Percentiles rank a stretch among this genome's conserved stretches.
These are phyloP conservation scores for Xanthorhoe spadicearia DNA, from an alignment of 2,888 invertebrate genomes.

Conservation along the genomic window DNA sequence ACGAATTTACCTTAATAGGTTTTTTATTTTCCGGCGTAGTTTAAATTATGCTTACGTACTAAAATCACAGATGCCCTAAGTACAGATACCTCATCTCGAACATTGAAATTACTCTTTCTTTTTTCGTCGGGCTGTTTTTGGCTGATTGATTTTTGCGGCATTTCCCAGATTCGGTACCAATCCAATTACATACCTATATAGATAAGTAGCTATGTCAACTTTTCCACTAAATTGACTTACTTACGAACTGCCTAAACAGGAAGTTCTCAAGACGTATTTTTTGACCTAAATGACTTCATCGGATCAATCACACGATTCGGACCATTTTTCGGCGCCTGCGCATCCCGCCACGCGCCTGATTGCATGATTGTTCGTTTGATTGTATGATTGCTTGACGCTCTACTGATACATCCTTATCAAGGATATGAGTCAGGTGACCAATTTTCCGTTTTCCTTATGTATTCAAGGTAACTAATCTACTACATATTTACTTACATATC, in stretches of 20 bases:
- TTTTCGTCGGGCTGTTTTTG: too few relatives aligned
- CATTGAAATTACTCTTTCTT: too few relatives aligned
- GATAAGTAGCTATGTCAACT: too few relatives aligned
- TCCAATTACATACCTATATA: too few relatives aligned
- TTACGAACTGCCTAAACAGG: neutral
- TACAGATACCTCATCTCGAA: too few relatives aligned
- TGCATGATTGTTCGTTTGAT: conserved; percentile 53
- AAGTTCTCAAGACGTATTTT: neutral
- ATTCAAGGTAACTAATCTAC: neutral
- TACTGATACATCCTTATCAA: conserved; percentile 59
- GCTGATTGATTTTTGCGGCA: too few relatives aligned
- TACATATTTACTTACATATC: neutral
- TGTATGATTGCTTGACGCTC: conserved; percentile 55
- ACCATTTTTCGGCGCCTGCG: conserved; percentile 31
- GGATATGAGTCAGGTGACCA: conserved; percentile 42
- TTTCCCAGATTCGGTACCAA: too few relatives aligned
- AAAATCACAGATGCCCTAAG: too few relatives aligned
- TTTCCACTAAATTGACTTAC: neutral
- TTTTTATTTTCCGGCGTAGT: too few relatives aligned
- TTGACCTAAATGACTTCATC: conserved; percentile 25
- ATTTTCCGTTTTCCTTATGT: conserved; percentile 30
- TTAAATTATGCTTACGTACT: too few relatives aligned
- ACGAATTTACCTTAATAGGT: too few relatives aligned
- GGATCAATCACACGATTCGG: conserved; percentile 10
- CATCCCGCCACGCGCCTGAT: conserved; percentile 31